phyloP scores from a whole-genome alignment of 2,888 invertebrate species.

The Notodromas monacha region DNA sequence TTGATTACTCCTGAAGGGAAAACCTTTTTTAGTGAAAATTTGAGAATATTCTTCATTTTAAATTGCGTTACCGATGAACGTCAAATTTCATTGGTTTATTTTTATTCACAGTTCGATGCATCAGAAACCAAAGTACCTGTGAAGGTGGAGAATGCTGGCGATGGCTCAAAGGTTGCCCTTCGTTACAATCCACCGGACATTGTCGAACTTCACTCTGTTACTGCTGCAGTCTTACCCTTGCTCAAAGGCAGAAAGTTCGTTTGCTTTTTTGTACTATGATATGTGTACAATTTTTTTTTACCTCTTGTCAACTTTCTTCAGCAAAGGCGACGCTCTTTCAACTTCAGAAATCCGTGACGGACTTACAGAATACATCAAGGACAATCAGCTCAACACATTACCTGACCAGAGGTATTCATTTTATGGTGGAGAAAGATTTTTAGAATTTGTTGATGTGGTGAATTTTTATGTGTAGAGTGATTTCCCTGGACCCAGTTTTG shows the following conservation, averaged over 20 bases:
- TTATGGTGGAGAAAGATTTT: no score
- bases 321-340: conserved; percentile 14
- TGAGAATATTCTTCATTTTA: no score
- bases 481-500: no score
- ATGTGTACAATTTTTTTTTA: not conserved
- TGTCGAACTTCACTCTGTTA: conserved; percentile 31
- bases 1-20: no score
- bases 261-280: no score
- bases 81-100: no score
- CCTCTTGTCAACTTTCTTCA: not conserved
- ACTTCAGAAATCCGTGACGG: conserved; percentile 13
- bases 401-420: no score
- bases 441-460: no score
- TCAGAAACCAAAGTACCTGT: not conserved
- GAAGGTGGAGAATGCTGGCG: conserved; percentile 7
- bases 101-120: not conserved
- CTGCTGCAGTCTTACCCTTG: conserved; percentile 27
- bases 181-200: conserved; percentile 23
- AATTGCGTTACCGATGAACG: no score
- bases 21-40: no score
- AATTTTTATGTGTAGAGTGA: no score
- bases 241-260: no score
- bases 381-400: conserved; percentile 26
- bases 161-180: not conserved
- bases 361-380: conserved; percentile 28